phyloP scores from a whole-genome alignment of 2,888 invertebrate species.

The Amphipyra tragopoginis region DNA sequence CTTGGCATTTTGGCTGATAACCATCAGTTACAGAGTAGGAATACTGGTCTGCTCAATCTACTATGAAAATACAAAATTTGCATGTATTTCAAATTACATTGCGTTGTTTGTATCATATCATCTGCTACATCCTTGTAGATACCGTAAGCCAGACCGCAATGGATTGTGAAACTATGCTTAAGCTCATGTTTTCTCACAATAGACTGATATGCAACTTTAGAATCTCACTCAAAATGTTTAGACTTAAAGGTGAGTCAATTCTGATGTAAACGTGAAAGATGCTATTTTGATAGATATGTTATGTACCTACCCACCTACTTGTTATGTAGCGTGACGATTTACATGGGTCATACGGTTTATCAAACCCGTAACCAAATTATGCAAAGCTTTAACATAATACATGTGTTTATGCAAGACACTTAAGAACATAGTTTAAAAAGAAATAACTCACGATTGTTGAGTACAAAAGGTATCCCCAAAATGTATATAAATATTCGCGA shows the following conservation, averaged over 20 bases:
- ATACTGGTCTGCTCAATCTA: slow-evolving; percentile 36
- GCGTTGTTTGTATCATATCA: not conserved
- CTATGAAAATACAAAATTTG: slow-evolving; percentile 25
- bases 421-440: not conserved
- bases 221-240: too few species aligned
- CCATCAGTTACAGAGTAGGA: slow-evolving; percentile 47
- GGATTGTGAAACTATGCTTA: not conserved
- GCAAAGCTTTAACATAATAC: slow-evolving; percentile 32
- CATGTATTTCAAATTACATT: slow-evolving; percentile 5
- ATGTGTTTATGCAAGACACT: slow-evolving; percentile 28
- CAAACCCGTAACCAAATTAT: slow-evolving; percentile 40
- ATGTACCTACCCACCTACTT: slow-evolving; percentile 18
- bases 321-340: slow-evolving; percentile 34
- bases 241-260: not conserved
- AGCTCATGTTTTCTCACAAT: not conserved
- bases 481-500: slow-evolving; percentile 16
- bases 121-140: slow-evolving; percentile 13
- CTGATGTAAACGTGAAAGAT: slow-evolving; percentile 22
- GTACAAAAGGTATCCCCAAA: not conserved
- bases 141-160: not conserved
- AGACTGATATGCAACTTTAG: too few species aligned
- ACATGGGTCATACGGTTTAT: slow-evolving; percentile 35
- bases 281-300: slow-evolving; percentile 23
- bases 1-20: slow-evolving; percentile 54
- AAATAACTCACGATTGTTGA: too few species aligned